Evolutionary conservation across 2,113 vertebrate genomes (phyloP), one percentile per base, ranked within the genome.

Genomic region (Ellobius talpinus): DNA sequence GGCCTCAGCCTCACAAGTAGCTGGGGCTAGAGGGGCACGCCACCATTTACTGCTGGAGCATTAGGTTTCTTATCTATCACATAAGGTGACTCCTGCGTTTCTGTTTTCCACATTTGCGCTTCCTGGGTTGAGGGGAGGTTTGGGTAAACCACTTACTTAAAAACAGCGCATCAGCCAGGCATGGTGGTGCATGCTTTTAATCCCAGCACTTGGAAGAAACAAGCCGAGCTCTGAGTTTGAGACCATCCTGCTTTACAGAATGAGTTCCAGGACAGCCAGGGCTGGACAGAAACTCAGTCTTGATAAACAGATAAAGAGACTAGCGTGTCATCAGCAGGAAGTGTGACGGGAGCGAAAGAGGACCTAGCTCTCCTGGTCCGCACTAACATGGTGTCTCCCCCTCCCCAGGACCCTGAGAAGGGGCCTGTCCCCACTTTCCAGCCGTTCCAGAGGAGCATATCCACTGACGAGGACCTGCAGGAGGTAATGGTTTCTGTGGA

Each of bases 381-480:
- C 33, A 5, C 45, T 97, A 77, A 96, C 42, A 0, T 19, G 39
- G 21, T 36, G 7, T 85, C 39, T 96, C 65, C 45, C 17, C 0
- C 76, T 12, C 94, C 72, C n/a, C 95, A 99, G 99, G 99, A 99
- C 96, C 99, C 99, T 1, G 99, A 99, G 97, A 99, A 99, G 98
- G 99, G 99, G 8, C 98, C 99, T 3, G 98, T 97, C 74, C 99
- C 99, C 36, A 99, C 99, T 93, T 99, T 99, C 98, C 98, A 99
- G 96, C 99, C 99, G 0, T 99, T 99, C 92, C 99, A 99, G 96
- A 99, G 99, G 94, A 99, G 99, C 33, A 86, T 99, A 65, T 99
- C 99, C 4, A 98, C 99, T 24, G 99, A 99, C 7, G 99, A 99
- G 7, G 99, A 99, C 97, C 94, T 95, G 58, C 99, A 93, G 79